Conservation (phyloP, 2,113 vertebrate genomes). For the Marcusenius ussheri region DNA sequence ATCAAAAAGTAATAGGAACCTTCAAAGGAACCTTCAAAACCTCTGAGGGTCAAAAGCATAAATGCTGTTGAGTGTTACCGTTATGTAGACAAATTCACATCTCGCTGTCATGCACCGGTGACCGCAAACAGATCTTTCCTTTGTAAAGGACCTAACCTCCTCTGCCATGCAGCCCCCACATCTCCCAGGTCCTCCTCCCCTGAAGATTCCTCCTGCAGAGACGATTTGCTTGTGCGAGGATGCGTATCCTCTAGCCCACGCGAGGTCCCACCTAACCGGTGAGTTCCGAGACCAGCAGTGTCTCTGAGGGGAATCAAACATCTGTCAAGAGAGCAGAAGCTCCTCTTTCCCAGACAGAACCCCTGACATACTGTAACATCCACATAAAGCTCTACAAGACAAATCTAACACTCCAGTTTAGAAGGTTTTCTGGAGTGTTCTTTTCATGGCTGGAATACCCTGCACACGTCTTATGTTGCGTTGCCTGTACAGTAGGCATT, state of each 20-base stretch:
- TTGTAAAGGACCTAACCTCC: background rate
- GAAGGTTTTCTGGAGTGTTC: background rate
- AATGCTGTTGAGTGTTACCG: background rate
- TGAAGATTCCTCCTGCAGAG: background rate
- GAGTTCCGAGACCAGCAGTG: background rate
- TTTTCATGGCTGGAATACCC: background rate
- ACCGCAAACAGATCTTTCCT: background rate
- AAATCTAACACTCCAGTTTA: background rate
- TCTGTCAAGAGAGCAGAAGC: background rate
- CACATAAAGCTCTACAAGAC: background rate
- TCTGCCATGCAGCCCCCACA: background rate
- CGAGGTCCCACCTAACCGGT: background rate
- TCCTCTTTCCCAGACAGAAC: background rate
- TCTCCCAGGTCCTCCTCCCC: background rate
- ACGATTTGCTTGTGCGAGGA: background rate
- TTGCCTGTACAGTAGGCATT: background rate
- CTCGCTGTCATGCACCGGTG: background rate
- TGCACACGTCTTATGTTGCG: background rate
- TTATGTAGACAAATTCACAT: background rate
- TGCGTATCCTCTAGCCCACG: background rate
- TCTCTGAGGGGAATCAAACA: background rate
- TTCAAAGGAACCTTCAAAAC: background rate
- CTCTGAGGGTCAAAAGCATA: background rate
- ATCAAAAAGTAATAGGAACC: background rate
- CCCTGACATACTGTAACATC: background rate